phyloP scores from a whole-genome alignment of 2,888 invertebrate species.

The Acronicta leporina region DNA sequence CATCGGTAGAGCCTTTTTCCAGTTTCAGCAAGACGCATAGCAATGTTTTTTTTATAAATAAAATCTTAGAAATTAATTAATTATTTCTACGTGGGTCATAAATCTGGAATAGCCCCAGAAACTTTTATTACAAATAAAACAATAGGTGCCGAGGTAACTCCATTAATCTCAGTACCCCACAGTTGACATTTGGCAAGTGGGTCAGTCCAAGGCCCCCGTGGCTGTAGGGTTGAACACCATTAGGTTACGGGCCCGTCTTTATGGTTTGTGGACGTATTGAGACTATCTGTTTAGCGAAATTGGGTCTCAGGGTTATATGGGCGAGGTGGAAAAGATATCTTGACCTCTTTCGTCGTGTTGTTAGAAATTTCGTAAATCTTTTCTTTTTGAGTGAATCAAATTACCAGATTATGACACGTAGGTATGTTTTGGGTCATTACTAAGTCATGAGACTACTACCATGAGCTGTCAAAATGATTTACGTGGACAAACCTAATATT shows the following conservation, averaged over 20 bases:
- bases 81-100: slow-evolving; percentile 7
- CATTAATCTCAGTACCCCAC: slow-evolving; percentile 58
- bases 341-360: slow-evolving; percentile 30
- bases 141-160: slow-evolving; percentile 49
- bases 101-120: slow-evolving; percentile 29
- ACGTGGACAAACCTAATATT: too few species aligned
- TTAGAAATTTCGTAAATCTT: too few species aligned
- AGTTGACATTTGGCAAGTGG: slow-evolving; percentile 75
- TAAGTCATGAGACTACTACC: too few species aligned
- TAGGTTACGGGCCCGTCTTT: slow-evolving; percentile 76
- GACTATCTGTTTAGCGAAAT: slow-evolving; percentile 43
- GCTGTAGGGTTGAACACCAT: slow-evolving; percentile 59
- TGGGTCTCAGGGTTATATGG: slow-evolving; percentile 38
- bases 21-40: too few species aligned
- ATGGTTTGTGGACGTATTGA: slow-evolving; percentile 53
- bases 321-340: slow-evolving; percentile 31
- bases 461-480: too few species aligned
- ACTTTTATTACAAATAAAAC: slow-evolving; percentile 49
- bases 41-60: too few species aligned
- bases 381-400: too few species aligned
- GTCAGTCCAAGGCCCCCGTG: slow-evolving; percentile 65
- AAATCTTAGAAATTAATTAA: too few species aligned
- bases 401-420: too few species aligned
- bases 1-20: too few species aligned
- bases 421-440: too few species aligned